Base-by-base conservation (phyloP, 64 coral and sea anemone genomes). In the Dendronephthya gigantea region DNA sequence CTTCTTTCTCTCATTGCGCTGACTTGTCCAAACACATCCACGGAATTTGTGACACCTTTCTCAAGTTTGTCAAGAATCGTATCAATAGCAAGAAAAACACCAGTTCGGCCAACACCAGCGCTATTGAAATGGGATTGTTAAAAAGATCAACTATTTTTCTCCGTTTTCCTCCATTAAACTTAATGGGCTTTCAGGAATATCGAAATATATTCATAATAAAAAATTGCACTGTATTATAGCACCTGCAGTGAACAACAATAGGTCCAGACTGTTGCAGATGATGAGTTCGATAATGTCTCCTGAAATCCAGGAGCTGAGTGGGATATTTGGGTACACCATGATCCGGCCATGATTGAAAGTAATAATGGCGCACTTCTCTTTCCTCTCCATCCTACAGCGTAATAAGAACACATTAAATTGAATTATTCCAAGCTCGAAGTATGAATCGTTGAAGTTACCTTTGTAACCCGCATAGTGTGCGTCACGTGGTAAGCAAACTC, bases 161-260 rank as follows among this genome's bases (percentile, higher is more conserved):
- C n/a, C n/a, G n/a, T n/a, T n/a, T n/a, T n/a, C n/a, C n/a, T n/a
- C n/a, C n/a, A n/a, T n/a, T n/a, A n/a, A n/a, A n/a, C n/a, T n/a
- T n/a, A n/a, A n/a, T n/a, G n/a, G n/a, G 11, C 41, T 45, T 4
- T 6, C 41, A 45, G 41, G 41, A 45, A 45, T 45, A 45, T 45
- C 41, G 29, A 9, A 35, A n/a, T 66, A 5, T 3, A 4, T 30
- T 7, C 19, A 12, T 79, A n/a, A 8, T 28, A 17, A 79, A 79
- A 4, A 19, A 4, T 0, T 12, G 32, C 0, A 16, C 2, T 14
- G 0, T 79, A 28, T 39, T 9, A 0, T 28, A 29, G 11, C 16
- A 86, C 84, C 84, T 86, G 84, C 84, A 86, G 31, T 86, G 84
- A 1, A 86, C 84, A 25, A 86, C 84, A 14, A 66, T 19, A 51